phyloP scores from a whole-genome alignment of 1,140 invertebrate species.

The Copidosoma floridanum region DNA sequence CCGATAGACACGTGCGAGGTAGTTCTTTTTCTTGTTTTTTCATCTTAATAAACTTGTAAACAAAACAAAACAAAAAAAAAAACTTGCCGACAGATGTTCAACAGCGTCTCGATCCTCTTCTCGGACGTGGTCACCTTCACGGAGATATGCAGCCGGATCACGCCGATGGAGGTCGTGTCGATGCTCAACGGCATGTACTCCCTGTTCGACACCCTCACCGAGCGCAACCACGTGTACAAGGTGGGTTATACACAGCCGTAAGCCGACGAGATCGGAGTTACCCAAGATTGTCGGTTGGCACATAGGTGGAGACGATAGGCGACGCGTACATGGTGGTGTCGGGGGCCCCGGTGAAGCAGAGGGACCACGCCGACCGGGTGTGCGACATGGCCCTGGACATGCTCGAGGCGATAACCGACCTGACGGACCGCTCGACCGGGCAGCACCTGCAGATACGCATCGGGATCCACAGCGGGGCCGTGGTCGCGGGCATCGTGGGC shows the following conservation, averaged over 20 bases:
- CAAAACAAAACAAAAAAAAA: too few relatives aligned
- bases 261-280: too few relatives aligned
- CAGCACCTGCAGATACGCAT: conserved; percentile 86
- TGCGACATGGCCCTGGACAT: conserved; percentile 97
- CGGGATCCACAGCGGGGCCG: conserved; percentile 85
- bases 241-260: conserved; percentile 59
- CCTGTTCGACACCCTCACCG: conserved; percentile 87
- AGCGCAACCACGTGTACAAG: conserved; percentile 92
- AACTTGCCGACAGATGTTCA: conserved; percentile 88
- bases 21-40: conserved; percentile 31
- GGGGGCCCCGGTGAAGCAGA: conserved; percentile 86
- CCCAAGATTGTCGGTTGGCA: background rate
- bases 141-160: conserved; percentile 91
- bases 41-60: too few relatives aligned
- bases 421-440: conserved; percentile 88
- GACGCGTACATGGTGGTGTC: conserved; percentile 97
- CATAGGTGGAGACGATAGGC: conserved; percentile 92
- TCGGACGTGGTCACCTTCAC: conserved; percentile 97
- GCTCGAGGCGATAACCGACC: conserved; percentile 86
- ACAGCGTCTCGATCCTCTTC: conserved; percentile 92
- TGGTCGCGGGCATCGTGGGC: conserved; percentile 93
- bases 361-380: conserved; percentile 88
- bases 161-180: conserved; percentile 95
- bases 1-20: conserved; percentile 95
- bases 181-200: conserved; percentile 96